Base-by-base conservation (phyloP, 2,888 invertebrate genomes). In the Tetanocera ferruginea region DNA sequence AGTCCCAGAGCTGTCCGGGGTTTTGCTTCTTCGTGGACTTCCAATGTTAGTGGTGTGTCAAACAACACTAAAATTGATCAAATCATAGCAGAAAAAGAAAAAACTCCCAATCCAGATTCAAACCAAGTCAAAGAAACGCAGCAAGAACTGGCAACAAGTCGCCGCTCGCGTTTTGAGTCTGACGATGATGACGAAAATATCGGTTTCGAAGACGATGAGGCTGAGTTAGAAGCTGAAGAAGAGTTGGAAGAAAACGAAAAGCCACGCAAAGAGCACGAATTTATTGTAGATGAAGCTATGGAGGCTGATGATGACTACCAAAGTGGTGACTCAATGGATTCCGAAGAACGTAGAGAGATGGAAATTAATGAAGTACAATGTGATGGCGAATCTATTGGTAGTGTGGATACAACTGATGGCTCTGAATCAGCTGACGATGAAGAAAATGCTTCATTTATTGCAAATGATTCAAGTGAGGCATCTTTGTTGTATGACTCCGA, bases 391-490 rank as follows among this genome's bases (percentile, higher is more conserved):
- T 91, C 92, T 3, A 85, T 92, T 78, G 90, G 91, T 67, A 91
- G 92, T 66, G 90, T 91, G 62, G 84, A 84, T 23, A 84, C 83
- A 8, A 81, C 80, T 19, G 89, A 89, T 6, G 85, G 84, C 9
- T 25, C 43, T 60, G 88, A 55, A 49, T 78, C 90, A 8, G 83
- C 88, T 31, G 90, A 91, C 2, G 85, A 90, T 5, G 90, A 90
- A 14, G 86, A 90, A 78, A 91, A 91, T 83, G 92, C 90, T 82
- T 92, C 92, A 0, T 93, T 93, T 84, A 83, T 93, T 76, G 92
- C 91, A 80, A 91, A 92, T 2, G 90, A 90, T 62, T 77, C 78
- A 11, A 85, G 82, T 6, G 76, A 78, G 28, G 66, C 70, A 11
- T 77, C 81, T 17, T 34, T 76, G n/a, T 79, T 5, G 79, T 80